Percentiles rank a stretch among this genome's conserved stretches.
phyloP scores from a whole-genome alignment of 2,797 vertebrate species.

The Heterohyrax brucei region DNA sequence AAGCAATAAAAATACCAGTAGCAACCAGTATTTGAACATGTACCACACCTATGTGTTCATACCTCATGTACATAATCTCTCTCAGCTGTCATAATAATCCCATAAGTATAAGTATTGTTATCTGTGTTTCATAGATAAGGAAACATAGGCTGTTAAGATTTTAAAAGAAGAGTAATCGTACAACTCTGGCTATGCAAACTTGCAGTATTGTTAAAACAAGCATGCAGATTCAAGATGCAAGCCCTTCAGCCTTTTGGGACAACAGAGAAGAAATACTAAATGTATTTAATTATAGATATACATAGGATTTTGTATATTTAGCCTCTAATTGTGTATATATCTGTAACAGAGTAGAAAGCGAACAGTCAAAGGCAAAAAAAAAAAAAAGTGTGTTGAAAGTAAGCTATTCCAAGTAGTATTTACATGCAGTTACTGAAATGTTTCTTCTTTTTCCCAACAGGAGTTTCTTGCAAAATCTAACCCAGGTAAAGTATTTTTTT shows the following conservation, averaged over 20 bases:
- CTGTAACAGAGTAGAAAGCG: slow-evolving; percentile 25
- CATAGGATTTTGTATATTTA: neutral
- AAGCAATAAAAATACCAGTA: slow-evolving; percentile 50
- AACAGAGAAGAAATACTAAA: neutral
- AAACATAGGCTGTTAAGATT: neutral
- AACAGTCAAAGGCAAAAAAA: neutral
- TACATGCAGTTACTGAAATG: slow-evolving; percentile 60
- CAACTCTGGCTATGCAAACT: neutral
- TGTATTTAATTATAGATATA: slow-evolving; percentile 1
- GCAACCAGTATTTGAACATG: slow-evolving; percentile 19
- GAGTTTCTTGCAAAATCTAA: neutral
- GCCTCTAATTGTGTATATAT: slow-evolving; percentile 21
- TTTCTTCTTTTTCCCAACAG: slow-evolving; percentile 75
- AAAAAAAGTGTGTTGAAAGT: neutral
- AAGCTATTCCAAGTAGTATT: slow-evolving; percentile 42
- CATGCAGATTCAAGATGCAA: neutral
- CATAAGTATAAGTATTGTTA: neutral
- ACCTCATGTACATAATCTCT: slow-evolving; percentile 13
- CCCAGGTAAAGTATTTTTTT: slow-evolving; percentile 76
- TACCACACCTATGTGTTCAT: neutral
- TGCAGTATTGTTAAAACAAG: neutral
- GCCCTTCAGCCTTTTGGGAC: neutral
- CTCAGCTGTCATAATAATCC: slow-evolving; percentile 34
- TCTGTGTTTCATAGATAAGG: neutral
- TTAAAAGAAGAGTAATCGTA: neutral